These are phyloP conservation scores for Albula goreensis DNA, from an alignment of 2,113 vertebrate species.

Conservation along the genomic window DNA sequence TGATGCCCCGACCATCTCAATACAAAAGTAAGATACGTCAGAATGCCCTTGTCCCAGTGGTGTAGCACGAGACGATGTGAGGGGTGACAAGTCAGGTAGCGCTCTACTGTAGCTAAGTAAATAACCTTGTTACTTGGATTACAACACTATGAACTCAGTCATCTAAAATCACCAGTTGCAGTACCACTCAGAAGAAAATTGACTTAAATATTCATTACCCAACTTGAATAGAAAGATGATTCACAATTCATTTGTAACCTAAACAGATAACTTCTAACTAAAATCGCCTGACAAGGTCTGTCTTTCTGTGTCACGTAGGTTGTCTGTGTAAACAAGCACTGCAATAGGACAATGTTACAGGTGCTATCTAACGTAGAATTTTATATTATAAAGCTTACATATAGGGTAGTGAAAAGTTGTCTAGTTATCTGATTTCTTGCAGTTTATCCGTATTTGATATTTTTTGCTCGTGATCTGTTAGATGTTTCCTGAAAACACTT, in stretches of 20 bases:
- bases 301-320: neutral
- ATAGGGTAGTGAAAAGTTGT: neutral
- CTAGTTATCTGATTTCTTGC: neutral
- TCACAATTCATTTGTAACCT: neutral
- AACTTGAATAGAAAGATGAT: neutral
- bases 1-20: neutral
- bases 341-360: neutral
- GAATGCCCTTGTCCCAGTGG: neutral
- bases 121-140: neutral
- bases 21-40: neutral
- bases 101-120: neutral
- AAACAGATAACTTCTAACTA: neutral
- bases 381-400: neutral
- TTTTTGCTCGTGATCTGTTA: neutral
- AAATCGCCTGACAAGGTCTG: neutral
- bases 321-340: neutral
- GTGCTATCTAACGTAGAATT: neutral
- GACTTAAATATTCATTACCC: neutral
- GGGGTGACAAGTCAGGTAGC: neutral
- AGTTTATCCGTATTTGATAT: neutral
- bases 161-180: neutral
- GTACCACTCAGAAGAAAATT: neutral
- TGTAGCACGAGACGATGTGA: neutral
- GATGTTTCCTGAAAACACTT: neutral
- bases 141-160: neutral